Evolutionary conservation across 1,140 invertebrate genomes (phyloP), one percentile per base, ranked within the genome.

Genomic region (Nebria ingens): DNA sequence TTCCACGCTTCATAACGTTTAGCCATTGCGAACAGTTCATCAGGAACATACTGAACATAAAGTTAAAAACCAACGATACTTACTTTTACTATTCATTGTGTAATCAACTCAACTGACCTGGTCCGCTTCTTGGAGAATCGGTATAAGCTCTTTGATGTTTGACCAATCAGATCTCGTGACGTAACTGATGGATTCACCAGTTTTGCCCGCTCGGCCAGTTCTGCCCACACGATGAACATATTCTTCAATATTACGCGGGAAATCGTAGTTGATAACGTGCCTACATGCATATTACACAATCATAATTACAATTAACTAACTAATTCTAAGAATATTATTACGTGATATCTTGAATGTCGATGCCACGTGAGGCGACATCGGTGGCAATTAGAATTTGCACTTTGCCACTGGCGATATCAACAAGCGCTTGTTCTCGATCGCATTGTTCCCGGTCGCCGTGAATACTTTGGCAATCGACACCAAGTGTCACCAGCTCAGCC

Each of bases 271-370:
- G 63, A 97, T 94, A 50, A 97, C 94, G 71, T 95, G 92, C n/a
- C n/a, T n/a, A n/a, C n/a, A n/a, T n/a, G n/a, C n/a, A n/a, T n/a
- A n/a, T n/a, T n/a, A n/a, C n/a, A n/a, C n/a, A n/a, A n/a, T n/a
- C n/a, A n/a, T n/a, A n/a, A n/a, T n/a, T n/a, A n/a, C n/a, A n/a
- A n/a, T n/a, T n/a, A n/a, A n/a, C n/a, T n/a, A n/a, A n/a, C n/a
- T n/a, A 86, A 21, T 21, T 51, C 6, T 20, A 20, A 3, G 19
- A 2, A 3, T 3, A 20, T 21, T 21, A 19, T 51, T 19, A n/a
- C 64, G 91, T 93, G 6, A 98, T 93, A 71, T 98, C 94, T 0
- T 93, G 93, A 73, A 99, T 99, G 78, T 99, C 97, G 63, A 98
- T 76, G 61, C 95, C 96, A 80, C 95, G 84, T 62, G 94, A 94